Evolutionary conservation across 2,797 vertebrate genomes (phyloP).

Genomic region (Oreonectes daqikongensis): DNA sequence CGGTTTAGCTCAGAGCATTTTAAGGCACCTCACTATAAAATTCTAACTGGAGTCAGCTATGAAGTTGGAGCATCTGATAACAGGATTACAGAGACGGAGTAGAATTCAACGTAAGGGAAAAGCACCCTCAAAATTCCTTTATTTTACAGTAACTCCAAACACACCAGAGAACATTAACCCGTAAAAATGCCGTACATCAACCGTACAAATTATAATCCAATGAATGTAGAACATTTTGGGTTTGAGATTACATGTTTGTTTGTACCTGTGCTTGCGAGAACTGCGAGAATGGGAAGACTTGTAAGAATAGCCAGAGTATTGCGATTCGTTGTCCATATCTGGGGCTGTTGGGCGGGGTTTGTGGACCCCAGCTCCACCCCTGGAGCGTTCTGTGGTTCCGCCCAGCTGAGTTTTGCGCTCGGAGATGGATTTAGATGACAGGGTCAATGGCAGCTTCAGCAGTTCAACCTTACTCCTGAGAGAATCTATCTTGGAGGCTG

Average conservation of each 20-base stretch:
- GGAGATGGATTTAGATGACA: conserved; percentile 80
- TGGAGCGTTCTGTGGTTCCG: conserved; percentile 65
- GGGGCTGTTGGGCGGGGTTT: conserved; percentile 64
- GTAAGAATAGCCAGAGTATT: conserved; percentile 89
- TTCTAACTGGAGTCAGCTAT: too few species aligned
- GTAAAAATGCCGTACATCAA: too few species aligned
- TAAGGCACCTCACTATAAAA: too few species aligned
- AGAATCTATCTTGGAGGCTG: conserved; percentile 97
- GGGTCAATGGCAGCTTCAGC: conserved; percentile 89
- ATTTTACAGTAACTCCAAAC: too few species aligned
- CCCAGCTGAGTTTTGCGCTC: conserved; percentile 87
- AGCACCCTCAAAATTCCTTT: too few species aligned
- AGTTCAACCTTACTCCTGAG: conserved; percentile 96
- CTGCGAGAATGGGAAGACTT: conserved; percentile 85
- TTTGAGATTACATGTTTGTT: background rate
- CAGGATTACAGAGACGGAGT: too few species aligned
- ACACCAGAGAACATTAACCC: too few species aligned
- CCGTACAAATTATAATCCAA: too few species aligned
- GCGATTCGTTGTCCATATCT: conserved; percentile 89
- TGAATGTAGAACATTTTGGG: too few species aligned
- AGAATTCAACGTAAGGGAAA: too few species aligned
- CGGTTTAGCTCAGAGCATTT: too few species aligned
- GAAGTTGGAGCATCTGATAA: too few species aligned
- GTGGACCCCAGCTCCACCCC: conserved; percentile 65
- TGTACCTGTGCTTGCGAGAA: conserved; percentile 85